Evolutionary conservation across 1,140 invertebrate species (phyloP).

Genomic region (Lethrus apterus): DNA sequence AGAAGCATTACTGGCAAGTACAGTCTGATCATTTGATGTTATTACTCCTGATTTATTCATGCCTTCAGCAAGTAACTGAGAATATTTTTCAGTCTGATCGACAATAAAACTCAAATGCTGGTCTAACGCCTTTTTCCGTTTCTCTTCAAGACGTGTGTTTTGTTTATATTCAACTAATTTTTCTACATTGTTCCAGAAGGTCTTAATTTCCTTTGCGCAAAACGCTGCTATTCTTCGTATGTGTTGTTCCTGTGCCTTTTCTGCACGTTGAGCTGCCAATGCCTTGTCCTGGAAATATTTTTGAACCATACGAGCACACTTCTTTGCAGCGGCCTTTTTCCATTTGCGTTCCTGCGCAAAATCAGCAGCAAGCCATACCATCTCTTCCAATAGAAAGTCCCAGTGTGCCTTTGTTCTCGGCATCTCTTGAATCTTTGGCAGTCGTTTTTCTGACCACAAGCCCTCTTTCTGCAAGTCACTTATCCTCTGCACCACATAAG

Average conservation of each 20-base stretch:
- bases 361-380: constrained; percentile 96
- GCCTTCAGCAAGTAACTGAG: constrained; percentile 78
- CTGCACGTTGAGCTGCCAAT: constrained; percentile 76
- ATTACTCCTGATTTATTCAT: constrained; percentile 53
- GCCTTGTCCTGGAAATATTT: constrained; percentile 96
- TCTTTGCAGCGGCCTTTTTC: constrained; percentile 93
- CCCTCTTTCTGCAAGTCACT: constrained; percentile 82
- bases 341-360: constrained; percentile 96
- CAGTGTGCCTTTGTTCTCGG: constrained; percentile 89
- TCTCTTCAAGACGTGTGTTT: constrained; percentile 85
- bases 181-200: constrained; percentile 95
- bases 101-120: constrained; percentile 98
- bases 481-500: constrained; percentile 87
- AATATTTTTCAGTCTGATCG: constrained; percentile 97
- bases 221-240: constrained; percentile 80
- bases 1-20: constrained; percentile 29
- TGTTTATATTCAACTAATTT: constrained; percentile 96
- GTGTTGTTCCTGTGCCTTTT: constrained; percentile 85
- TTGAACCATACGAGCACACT: constrained; percentile 85
- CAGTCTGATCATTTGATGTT: constrained; percentile 9
- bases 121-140: constrained; percentile 91
- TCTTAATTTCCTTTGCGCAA: constrained; percentile 88
- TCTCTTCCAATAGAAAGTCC: constrained; percentile 98
- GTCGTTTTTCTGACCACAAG: constrained; percentile 83
- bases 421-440: constrained; percentile 90